These are phyloP conservation scores for Eupithecia abbreviata DNA, from an alignment of 2,888 invertebrate genomes.

Conservation along the genomic window DNA sequence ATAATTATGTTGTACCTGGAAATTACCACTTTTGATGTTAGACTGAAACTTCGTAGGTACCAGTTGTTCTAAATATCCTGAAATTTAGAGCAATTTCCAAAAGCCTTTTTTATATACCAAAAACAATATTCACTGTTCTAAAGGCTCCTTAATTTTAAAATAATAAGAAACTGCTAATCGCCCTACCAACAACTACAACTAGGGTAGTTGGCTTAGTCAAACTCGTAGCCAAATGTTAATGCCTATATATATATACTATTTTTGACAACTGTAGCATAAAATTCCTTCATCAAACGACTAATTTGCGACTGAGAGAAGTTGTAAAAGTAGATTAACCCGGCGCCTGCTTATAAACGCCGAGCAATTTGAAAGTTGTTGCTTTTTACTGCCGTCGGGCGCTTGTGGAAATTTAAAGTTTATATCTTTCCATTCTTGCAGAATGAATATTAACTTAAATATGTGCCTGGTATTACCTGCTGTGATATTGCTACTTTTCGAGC, in stretches of 20 bases:
- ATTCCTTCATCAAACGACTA: conserved; percentile 40
- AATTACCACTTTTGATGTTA: not conserved
- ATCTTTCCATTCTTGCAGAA: conserved; percentile 12
- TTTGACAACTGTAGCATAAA: conserved; percentile 41
- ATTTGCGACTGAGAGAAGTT: conserved; percentile 41
- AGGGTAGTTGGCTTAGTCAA: not conserved
- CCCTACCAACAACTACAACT: not conserved
- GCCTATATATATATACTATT: conserved; percentile 1
- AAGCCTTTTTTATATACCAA: not conserved
- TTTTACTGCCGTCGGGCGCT: conserved; percentile 52
- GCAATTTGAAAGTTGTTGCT: conserved; percentile 51
- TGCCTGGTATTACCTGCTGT: not conserved
- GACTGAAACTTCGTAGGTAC: not conserved
- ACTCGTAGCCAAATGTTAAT: not conserved
- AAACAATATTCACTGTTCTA: no score
- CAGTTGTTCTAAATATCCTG: not conserved
- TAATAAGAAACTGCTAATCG: not conserved
- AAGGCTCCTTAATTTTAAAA: not conserved
- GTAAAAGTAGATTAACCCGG: conserved; percentile 46
- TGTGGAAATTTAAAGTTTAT: conserved; percentile 37
- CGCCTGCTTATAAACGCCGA: conserved; percentile 44
- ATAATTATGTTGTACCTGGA: not conserved
- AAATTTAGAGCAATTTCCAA: not conserved
- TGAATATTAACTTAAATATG: not conserved
- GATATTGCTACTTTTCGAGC: not conserved